Conservation (phyloP, 2,888 invertebrate genomes). For the Agriotes lineatus region DNA sequence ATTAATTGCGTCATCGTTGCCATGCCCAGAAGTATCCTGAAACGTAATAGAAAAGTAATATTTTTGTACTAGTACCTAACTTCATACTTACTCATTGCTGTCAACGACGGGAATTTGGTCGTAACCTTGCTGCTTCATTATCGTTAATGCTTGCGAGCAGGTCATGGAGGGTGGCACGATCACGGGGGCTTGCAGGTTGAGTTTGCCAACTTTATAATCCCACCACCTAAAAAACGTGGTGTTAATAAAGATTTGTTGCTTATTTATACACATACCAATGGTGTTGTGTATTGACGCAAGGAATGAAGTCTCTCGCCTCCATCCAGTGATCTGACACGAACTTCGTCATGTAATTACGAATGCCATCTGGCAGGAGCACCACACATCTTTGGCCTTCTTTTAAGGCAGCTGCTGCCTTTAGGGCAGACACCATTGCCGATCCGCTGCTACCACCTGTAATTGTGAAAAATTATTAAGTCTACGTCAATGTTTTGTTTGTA, state of each 20-base stretch:
- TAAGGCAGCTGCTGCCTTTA: conserved; percentile 80
- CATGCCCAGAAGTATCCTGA: conserved; percentile 75
- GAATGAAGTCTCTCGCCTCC: conserved; percentile 78
- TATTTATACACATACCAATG: conserved; percentile 58
- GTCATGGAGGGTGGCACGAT: conserved; percentile 70
- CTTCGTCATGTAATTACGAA: conserved; percentile 98
- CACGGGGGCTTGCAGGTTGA: conserved; percentile 71
- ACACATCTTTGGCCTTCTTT: conserved; percentile 89
- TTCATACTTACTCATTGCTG: conserved; percentile 76
- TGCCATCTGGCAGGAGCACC: conserved; percentile 92
- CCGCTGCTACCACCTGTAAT: conserved; percentile 91
- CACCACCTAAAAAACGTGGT: conserved; percentile 81
- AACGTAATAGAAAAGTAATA: conserved; percentile 16
- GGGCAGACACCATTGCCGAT: conserved; percentile 81
- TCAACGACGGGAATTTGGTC: conserved; percentile 78
- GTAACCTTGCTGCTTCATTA: conserved; percentile 75
- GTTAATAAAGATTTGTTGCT: conserved; percentile 54
- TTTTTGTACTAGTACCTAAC: conserved; percentile 61
- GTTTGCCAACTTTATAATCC: conserved; percentile 72
- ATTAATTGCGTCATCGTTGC: conserved; percentile 79
- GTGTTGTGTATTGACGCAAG: conserved; percentile 57
- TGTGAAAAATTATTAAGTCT: background rate
- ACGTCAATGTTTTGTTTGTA: background rate
- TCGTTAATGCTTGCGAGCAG: conserved; percentile 77
- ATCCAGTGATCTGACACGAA: conserved; percentile 96